A percentile compares a stretch with the other conserved stretches of the same genome.
Evolutionary conservation across 1,140 invertebrate species (phyloP).

Genomic region (Pachyrhynchus sulphureomaculatus): DNA sequence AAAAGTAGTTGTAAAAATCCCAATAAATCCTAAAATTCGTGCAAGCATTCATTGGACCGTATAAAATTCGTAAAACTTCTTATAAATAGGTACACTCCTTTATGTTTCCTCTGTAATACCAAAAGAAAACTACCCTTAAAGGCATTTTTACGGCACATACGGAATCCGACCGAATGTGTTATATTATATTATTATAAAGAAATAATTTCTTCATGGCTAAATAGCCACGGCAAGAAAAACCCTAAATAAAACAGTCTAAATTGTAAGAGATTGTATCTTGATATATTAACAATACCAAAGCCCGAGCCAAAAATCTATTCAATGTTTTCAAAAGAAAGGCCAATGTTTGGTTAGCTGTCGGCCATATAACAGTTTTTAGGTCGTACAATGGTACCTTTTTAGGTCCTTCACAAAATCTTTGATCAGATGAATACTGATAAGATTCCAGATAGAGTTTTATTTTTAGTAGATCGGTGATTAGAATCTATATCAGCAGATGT

Average conservation of each 20-base stretch:
- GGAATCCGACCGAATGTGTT: conserved; percentile 36
- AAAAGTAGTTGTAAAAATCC: conserved; percentile 39
- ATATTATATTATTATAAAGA: conserved; percentile 51
- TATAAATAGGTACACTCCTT: conserved; percentile 35
- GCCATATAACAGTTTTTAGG: conserved; percentile 38
- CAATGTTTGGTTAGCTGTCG: conserved; percentile 50
- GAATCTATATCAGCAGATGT: conserved; percentile 44
- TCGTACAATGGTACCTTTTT: conserved; percentile 40
- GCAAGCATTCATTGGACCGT: conserved; percentile 24
- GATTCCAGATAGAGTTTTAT: conserved; percentile 37
- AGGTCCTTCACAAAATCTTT: conserved; percentile 30
- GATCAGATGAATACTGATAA: conserved; percentile 47
- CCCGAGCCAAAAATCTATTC: conserved; percentile 47
- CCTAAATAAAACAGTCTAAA: conserved; percentile 43
- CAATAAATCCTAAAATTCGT: conserved; percentile 39
- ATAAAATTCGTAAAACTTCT: conserved; percentile 23
- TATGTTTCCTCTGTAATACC: conserved; percentile 26
- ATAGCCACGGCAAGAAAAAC: conserved; percentile 43
- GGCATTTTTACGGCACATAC: conserved; percentile 29
- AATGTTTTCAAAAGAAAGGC: conserved; percentile 44
- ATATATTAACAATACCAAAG: conserved; percentile 42
- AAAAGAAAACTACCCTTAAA: conserved; percentile 31
- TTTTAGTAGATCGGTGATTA: conserved; percentile 34
- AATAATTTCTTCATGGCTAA: conserved; percentile 50
- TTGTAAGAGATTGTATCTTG: conserved; percentile 48